Conservation (phyloP, 2,797 vertebrate genomes). For the Spondyliosoma cantharus region DNA sequence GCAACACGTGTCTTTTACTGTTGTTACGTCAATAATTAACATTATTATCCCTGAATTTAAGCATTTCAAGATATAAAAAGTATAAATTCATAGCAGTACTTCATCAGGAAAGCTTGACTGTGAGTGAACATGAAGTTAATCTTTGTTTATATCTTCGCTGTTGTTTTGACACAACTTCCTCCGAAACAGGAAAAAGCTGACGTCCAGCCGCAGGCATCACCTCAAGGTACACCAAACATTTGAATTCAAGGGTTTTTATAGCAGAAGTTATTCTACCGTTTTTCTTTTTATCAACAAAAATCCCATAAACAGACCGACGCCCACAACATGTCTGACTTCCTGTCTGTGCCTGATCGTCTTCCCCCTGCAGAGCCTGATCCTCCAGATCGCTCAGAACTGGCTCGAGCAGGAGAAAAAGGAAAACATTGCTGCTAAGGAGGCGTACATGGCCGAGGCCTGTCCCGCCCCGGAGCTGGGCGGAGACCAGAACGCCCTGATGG, state of each 20-base stretch:
- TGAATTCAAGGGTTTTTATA: too few relatives aligned
- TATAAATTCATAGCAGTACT: background rate
- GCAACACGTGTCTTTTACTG: too few relatives aligned
- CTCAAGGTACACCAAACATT: slow-evolving; percentile 75
- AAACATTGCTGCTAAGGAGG: slow-evolving; percentile 3
- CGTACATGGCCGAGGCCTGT: slow-evolving; percentile 74
- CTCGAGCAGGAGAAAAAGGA: slow-evolving; percentile 74
- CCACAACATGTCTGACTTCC: background rate
- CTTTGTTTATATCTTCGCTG: background rate
- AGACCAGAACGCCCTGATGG: slow-evolving; percentile 74
- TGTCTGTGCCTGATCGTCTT: background rate
- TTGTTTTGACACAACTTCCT: slow-evolving; percentile 15
- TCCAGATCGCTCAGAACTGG: slow-evolving; percentile 72
- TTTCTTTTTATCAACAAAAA: background rate
- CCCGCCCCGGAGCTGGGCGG: slow-evolving; percentile 25
- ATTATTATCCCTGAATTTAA: too few relatives aligned
- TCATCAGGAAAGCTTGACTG: background rate
- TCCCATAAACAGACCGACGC: background rate
- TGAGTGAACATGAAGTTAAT: background rate
- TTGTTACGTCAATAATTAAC: too few relatives aligned
- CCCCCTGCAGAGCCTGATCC: slow-evolving; percentile 83
- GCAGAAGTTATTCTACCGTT: too few relatives aligned
- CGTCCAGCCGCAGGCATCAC: slow-evolving; percentile 89
- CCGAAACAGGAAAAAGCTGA: slow-evolving; percentile 83
- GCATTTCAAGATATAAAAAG: background rate